Percentiles rank a stretch among this genome's conserved stretches.
These are phyloP conservation scores for Ophioninae sp. DNA, from an alignment of 2,888 invertebrate genomes.

Conservation along the genomic window DNA sequence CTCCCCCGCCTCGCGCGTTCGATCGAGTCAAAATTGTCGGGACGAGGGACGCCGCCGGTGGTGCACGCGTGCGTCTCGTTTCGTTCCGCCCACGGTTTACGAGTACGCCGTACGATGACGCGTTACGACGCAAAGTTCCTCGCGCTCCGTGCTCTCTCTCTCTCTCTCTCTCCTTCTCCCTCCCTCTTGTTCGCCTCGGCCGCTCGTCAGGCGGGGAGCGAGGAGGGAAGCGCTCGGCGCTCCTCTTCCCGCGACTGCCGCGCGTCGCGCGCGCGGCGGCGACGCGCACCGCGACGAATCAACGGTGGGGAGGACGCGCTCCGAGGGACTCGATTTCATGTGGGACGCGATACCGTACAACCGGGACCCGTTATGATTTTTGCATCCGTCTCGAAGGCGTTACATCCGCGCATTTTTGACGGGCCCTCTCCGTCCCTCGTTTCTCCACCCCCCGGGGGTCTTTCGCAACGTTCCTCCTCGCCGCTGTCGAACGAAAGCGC, in stretches of 20 bases:
- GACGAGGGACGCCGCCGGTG: not conserved
- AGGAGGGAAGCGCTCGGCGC: constrained; percentile 6
- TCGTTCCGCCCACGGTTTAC: constrained; percentile 22
- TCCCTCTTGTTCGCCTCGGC: not conserved
- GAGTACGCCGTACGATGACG: constrained; percentile 18
- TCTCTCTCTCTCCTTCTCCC: constrained; percentile 9
- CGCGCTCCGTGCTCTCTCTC: not conserved
- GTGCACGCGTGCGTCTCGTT: not conserved
- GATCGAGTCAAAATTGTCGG: not conserved
- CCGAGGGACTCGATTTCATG: constrained; percentile 69
- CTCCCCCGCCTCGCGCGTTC: no score
- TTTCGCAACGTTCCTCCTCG: not conserved
- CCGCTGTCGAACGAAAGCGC: not conserved
- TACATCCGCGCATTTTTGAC: constrained; percentile 32
- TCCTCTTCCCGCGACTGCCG: constrained; percentile 36
- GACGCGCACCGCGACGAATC: constrained; percentile 25
- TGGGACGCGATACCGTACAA: constrained; percentile 72
- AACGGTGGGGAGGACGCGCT: constrained; percentile 56
- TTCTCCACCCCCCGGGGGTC: no score
- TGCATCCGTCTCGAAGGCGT: constrained; percentile 59
- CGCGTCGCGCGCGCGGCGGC: not conserved
- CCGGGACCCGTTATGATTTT: constrained; percentile 69
- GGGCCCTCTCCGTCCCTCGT: not conserved
- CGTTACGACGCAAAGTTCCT: constrained; percentile 18
- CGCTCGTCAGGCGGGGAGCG: constrained; percentile 30